Conservation (phyloP, 2,888 invertebrate genomes). For the Teleogryllus oceanicus region DNA sequence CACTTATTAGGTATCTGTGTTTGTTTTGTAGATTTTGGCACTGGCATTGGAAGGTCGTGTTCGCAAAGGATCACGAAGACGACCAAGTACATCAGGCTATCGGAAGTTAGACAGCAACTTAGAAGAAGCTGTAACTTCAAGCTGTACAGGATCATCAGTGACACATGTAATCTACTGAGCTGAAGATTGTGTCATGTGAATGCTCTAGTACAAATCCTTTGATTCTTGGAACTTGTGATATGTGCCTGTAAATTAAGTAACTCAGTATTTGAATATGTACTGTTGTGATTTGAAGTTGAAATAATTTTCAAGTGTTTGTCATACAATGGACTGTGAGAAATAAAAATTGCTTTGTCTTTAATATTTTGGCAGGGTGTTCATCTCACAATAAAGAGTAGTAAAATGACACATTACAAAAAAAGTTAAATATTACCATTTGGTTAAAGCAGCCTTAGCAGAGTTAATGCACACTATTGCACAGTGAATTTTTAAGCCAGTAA, state of each 20-base stretch:
- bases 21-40: conserved; percentile 56
- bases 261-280: too few species aligned
- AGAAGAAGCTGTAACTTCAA: conserved; percentile 64
- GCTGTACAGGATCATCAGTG: conserved; percentile 52
- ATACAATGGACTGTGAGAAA: too few species aligned
- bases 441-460: too few species aligned
- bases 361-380: too few species aligned
- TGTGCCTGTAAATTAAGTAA: background rate
- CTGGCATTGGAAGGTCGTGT: conserved; percentile 60
- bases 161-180: conserved; percentile 56
- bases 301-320: too few species aligned
- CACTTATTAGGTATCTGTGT: background rate
- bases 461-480: too few species aligned
- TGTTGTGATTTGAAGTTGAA: too few species aligned
- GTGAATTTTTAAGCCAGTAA: too few species aligned
- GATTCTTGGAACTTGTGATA: background rate
- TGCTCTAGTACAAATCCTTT: background rate
- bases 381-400: too few species aligned
- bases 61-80: conserved; percentile 49
- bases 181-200: background rate
- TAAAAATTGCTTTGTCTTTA: too few species aligned
- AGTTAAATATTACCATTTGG: too few species aligned
- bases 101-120: conserved; percentile 63
- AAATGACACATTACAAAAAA: too few species aligned
- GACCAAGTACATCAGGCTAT: conserved; percentile 62